Percentiles rank a stretch among this genome's conserved stretches.
phyloP scores from a whole-genome alignment of 2,888 invertebrate genomes.

The Temnothorax rugatulus region DNA sequence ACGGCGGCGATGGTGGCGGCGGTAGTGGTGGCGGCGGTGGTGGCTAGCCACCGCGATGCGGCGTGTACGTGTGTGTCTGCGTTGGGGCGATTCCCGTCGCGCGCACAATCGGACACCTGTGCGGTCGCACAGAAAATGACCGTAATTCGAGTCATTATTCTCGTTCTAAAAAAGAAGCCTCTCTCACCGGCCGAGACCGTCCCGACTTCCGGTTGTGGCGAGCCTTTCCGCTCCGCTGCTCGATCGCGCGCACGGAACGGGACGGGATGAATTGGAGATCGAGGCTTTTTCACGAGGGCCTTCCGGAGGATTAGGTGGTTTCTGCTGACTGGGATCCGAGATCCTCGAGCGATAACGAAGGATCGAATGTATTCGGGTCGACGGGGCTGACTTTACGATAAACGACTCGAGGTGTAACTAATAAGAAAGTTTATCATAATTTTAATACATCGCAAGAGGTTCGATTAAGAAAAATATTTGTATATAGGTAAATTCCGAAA shows the following conservation, averaged over 20 bases:
- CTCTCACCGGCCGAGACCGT: conserved; percentile 39
- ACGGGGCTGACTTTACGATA: conserved; percentile 4
- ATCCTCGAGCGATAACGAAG: conserved; percentile 51
- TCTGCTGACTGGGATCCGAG: conserved; percentile 51
- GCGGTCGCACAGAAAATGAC: conserved; percentile 61
- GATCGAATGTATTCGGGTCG: conserved; percentile 45
- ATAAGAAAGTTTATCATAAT: conserved; percentile 40
- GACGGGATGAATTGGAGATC: conserved; percentile 51
- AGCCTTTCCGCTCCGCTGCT: conserved; percentile 47
- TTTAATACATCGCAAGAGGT: neutral
- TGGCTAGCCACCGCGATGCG: conserved; percentile 54
- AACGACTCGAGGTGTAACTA: conserved; percentile 38
- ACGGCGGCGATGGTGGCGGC: conserved; percentile 38
- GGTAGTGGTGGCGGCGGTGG: conserved; percentile 36
- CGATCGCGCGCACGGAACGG: conserved; percentile 38
- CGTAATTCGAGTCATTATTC: conserved; percentile 68
- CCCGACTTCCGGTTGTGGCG: conserved; percentile 50
- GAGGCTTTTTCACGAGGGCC: conserved; percentile 51
- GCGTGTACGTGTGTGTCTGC: neutral
- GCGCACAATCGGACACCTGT: conserved; percentile 68
- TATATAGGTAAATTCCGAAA: neutral
- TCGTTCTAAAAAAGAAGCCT: conserved; percentile 36
- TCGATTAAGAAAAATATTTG: conserved; percentile 25
- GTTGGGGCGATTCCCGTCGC: conserved; percentile 35
- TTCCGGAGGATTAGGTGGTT: conserved; percentile 53